Conservation (phyloP, 2,888 invertebrate species). For the Pilophorus perplexus region DNA sequence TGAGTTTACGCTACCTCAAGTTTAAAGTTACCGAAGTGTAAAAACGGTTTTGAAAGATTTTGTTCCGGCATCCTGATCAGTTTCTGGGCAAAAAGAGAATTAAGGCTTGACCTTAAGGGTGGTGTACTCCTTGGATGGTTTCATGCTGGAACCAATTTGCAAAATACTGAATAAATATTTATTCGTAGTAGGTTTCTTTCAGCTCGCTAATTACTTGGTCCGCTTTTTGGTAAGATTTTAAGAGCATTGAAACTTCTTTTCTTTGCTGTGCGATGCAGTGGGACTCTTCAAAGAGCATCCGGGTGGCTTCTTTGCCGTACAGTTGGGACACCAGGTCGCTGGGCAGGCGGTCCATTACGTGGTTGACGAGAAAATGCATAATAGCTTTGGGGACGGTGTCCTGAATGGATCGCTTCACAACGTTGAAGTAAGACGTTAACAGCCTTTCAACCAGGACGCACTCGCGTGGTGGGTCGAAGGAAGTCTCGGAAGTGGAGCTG, state of each 20-base stretch:
- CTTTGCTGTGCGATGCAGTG: slow-evolving; percentile 55
- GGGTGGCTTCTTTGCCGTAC: slow-evolving; percentile 60
- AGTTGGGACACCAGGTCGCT: slow-evolving; percentile 62
- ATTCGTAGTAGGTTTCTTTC: slow-evolving; percentile 20
- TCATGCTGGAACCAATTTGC: too few relatives aligned
- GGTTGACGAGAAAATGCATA: slow-evolving; percentile 66
- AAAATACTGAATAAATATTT: too few relatives aligned
- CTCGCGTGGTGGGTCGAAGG: slow-evolving; percentile 22
- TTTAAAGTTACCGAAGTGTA: too few relatives aligned
- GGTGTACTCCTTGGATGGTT: too few relatives aligned
- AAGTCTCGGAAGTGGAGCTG: slow-evolving; percentile 1
- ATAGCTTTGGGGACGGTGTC: slow-evolving; percentile 65
- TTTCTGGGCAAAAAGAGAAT: too few relatives aligned
- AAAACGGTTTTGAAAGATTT: too few relatives aligned
- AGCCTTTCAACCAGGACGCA: slow-evolving; percentile 54
- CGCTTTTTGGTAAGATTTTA: slow-evolving; percentile 43
- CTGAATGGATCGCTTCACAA: slow-evolving; percentile 63
- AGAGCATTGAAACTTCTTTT: slow-evolving; percentile 19
- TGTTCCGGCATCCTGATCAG: too few relatives aligned
- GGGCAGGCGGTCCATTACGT: slow-evolving; percentile 62
- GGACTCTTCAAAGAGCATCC: slow-evolving; percentile 60
- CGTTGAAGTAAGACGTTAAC: slow-evolving; percentile 62
- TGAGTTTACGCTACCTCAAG: too few relatives aligned
- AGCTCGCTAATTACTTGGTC: slow-evolving; percentile 41
- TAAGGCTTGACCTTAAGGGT: too few relatives aligned